phyloP scores from a whole-genome alignment of 2,797 vertebrate species.

The Channa striata region DNA sequence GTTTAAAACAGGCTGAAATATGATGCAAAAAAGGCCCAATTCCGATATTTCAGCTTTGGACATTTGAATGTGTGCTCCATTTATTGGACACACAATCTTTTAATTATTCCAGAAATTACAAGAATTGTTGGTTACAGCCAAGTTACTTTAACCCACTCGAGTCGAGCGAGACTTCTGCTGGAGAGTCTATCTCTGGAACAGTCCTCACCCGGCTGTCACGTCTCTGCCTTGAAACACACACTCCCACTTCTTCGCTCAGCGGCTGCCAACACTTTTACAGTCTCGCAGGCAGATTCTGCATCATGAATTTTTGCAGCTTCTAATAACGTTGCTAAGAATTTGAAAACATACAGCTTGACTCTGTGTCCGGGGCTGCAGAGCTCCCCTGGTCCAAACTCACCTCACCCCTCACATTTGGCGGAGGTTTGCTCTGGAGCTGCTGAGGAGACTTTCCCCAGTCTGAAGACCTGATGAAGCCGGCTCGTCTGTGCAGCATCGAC shows the following conservation, averaged over 20 bases:
- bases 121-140: background rate
- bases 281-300: background rate
- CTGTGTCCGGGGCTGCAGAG: background rate
- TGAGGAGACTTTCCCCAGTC: constrained; percentile 7
- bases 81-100: background rate
- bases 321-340: background rate
- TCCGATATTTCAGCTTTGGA: too few relatives aligned
- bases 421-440: background rate
- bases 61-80: too few relatives aligned
- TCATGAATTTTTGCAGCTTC: background rate
- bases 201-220: constrained; percentile 1
- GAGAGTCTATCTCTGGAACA: background rate
- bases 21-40: too few relatives aligned
- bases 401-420: constrained; percentile 28
- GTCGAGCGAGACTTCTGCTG: background rate
- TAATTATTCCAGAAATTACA: background rate
- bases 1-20: too few relatives aligned
- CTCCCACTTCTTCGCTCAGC: background rate
- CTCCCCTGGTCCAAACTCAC: constrained; percentile 2
- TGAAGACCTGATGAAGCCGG: constrained; percentile 20
- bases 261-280: too few relatives aligned
- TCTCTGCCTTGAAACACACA: background rate
- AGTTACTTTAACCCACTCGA: background rate
- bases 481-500: constrained; percentile 14
- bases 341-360: background rate